phyloP scores from a whole-genome alignment of 2,888 invertebrate species.

The Orchestes rusci region DNA sequence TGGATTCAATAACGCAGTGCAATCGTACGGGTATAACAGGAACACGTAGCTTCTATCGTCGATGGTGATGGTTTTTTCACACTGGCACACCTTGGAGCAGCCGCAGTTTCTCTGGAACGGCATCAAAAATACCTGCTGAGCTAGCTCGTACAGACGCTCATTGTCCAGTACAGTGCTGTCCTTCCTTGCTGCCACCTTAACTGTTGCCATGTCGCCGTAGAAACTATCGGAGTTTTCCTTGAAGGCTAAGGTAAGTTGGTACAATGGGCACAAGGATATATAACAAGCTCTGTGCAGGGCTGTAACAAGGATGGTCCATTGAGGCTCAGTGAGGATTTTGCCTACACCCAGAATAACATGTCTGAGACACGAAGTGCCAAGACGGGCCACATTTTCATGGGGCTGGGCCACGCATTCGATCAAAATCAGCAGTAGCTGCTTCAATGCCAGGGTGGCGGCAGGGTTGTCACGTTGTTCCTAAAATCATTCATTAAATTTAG shows the following conservation, averaged over 20 bases:
- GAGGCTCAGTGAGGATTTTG: constrained; percentile 68
- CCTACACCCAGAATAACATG: constrained; percentile 80
- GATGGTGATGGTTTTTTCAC: constrained; percentile 48
- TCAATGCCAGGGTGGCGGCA: constrained; percentile 69
- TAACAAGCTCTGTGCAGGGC: constrained; percentile 78
- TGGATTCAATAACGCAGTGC: constrained; percentile 61
- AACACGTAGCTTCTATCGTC: constrained; percentile 88
- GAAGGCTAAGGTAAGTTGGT: constrained; percentile 84
- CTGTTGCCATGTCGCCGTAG: constrained; percentile 86
- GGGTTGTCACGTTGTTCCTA: constrained; percentile 51
- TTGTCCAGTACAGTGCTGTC: constrained; percentile 82
- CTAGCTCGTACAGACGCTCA: constrained; percentile 76
- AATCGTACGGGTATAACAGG: constrained; percentile 72
- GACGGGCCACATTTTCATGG: constrained; percentile 80
- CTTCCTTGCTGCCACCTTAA: constrained; percentile 86
- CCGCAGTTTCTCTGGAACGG: constrained; percentile 39
- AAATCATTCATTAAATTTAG: no score
- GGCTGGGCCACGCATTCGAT: constrained; percentile 89
- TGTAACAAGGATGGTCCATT: constrained; percentile 81
- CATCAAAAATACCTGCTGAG: constrained; percentile 79
- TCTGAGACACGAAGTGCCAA: constrained; percentile 82
- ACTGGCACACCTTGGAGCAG: constrained; percentile 41
- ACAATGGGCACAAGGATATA: constrained; percentile 79
- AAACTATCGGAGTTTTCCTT: constrained; percentile 89
- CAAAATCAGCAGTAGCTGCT: constrained; percentile 76